Evolutionary conservation across 2,113 vertebrate genomes (phyloP).

Genomic region (Nycticorax nycticorax): DNA sequence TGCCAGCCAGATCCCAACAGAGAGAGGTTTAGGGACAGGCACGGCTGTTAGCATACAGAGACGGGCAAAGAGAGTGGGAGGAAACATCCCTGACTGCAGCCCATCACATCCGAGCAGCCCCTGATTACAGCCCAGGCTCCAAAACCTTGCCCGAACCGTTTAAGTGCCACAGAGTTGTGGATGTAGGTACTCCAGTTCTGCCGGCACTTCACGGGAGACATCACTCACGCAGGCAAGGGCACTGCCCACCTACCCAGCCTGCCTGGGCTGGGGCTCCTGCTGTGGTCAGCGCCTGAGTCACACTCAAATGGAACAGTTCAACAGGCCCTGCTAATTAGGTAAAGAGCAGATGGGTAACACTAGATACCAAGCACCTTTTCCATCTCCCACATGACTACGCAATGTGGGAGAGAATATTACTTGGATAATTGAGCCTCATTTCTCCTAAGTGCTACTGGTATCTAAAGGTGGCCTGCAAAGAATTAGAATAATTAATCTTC

Average conservation of each 20-base stretch:
- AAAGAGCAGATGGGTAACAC: constrained; percentile 38
- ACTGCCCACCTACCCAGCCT: not conserved
- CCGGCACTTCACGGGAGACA: not conserved
- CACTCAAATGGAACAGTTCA: not conserved
- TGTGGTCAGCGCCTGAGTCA: not conserved
- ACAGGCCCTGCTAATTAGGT: constrained; percentile 42
- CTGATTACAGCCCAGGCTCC: not conserved
- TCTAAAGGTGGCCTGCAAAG: constrained; percentile 50
- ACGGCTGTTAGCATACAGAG: not conserved
- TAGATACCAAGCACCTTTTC: constrained; percentile 29
- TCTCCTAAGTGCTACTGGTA: constrained; percentile 10
- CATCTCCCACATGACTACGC: constrained; percentile 21
- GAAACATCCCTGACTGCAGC: not conserved
- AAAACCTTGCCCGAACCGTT: not conserved
- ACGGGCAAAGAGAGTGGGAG: not conserved
- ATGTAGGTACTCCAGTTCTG: accelerated
- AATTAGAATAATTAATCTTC: constrained; percentile 53
- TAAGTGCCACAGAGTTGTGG: not conserved
- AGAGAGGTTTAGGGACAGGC: not conserved
- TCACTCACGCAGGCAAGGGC: not conserved
- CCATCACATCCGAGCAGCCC: not conserved
- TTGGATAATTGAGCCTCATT: constrained; percentile 55
- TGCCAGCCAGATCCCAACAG: not conserved
- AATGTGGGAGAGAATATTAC: constrained; percentile 51
- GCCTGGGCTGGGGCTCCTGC: not conserved